Conservation (phyloP, 1,140 invertebrate genomes). For the Heterodera schachtii region DNA sequence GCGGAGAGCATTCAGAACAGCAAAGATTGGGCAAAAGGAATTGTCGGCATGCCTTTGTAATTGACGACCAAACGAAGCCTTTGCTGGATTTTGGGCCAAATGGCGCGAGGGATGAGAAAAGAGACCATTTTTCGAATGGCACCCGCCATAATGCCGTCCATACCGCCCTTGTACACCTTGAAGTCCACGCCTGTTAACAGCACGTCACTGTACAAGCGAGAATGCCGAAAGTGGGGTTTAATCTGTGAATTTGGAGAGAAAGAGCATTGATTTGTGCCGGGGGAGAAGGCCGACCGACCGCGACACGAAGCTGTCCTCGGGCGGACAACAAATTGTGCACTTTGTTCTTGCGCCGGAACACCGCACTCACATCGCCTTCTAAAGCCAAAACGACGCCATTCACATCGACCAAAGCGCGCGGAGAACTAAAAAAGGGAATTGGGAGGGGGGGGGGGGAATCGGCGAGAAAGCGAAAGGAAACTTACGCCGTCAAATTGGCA, state of each 20-base stretch:
- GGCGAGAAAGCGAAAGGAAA: conserved; percentile 14
- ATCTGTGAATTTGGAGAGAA: conserved; percentile 33
- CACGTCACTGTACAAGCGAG: conserved; percentile 51
- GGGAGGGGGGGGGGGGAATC: neutral
- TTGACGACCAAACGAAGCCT: conserved; percentile 51
- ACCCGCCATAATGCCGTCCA: conserved; percentile 43
- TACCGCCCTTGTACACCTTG: conserved; percentile 51
- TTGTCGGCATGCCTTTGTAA: conserved; percentile 42
- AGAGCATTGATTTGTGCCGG: neutral
- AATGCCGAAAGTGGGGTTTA: conserved; percentile 52
- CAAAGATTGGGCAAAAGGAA: neutral
- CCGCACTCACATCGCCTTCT: conserved; percentile 48
- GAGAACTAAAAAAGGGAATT: conserved; percentile 35
- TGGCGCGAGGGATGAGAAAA: conserved; percentile 51
- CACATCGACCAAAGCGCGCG: conserved; percentile 37
- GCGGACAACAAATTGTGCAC: conserved; percentile 48
- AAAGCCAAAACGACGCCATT: conserved; percentile 47
- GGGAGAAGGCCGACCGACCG: conserved; percentile 28
- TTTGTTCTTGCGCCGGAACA: conserved; percentile 48
- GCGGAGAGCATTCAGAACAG: neutral
- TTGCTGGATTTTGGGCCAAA: conserved; percentile 58
- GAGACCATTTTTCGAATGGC: conserved; percentile 47
- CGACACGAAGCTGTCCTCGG: conserved; percentile 49
- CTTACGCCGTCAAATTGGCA: conserved; percentile 54
- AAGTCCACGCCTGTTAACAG: conserved; percentile 54